These are phyloP conservation scores for Aurelia coerulea DNA, from an alignment of 30 jellyfish, hydroid and myxozoan species.

Conservation along the genomic window DNA sequence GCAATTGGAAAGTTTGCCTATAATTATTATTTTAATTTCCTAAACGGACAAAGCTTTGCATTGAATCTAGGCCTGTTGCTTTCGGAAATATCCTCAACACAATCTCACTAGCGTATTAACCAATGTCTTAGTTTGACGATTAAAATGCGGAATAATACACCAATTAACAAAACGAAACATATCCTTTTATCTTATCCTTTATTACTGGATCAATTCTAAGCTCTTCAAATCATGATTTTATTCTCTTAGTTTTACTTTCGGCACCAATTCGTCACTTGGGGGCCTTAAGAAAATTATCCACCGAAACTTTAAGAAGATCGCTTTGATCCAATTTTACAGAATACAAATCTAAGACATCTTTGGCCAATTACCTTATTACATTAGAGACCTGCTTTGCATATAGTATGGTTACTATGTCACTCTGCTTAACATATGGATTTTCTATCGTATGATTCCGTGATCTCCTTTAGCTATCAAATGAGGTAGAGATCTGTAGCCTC, in stretches of 20 bases:
- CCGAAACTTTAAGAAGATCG: constrained; percentile 64
- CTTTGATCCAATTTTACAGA: constrained; percentile 62
- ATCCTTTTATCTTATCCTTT: constrained; percentile 48
- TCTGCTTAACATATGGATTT: constrained; percentile 6
- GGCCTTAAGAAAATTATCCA: constrained; percentile 68
- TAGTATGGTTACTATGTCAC: constrained; percentile 26
- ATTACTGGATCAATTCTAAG: constrained; percentile 63
- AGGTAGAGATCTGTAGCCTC: no score
- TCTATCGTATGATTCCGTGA: no score
- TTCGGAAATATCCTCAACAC: constrained; percentile 45
- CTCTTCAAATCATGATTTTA: constrained; percentile 63
- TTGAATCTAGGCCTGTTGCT: constrained; percentile 57
- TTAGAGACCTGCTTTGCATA: not conserved
- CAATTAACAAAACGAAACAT: constrained; percentile 71
- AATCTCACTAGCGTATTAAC: constrained; percentile 71
- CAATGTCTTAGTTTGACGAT: constrained; percentile 43
- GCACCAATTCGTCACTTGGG: constrained; percentile 77
- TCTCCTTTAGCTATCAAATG: no score
- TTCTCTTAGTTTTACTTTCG: constrained; percentile 62
- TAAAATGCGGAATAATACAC: constrained; percentile 39
- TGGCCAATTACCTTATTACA: constrained; percentile 28
- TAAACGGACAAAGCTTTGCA: constrained; percentile 57
- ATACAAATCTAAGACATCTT: constrained; percentile 54
- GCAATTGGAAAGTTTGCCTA: constrained; percentile 62
- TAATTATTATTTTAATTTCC: constrained; percentile 71